Base-by-base conservation (phyloP, 2,113 vertebrate species). In the Neomonachus schauinslandi region DNA sequence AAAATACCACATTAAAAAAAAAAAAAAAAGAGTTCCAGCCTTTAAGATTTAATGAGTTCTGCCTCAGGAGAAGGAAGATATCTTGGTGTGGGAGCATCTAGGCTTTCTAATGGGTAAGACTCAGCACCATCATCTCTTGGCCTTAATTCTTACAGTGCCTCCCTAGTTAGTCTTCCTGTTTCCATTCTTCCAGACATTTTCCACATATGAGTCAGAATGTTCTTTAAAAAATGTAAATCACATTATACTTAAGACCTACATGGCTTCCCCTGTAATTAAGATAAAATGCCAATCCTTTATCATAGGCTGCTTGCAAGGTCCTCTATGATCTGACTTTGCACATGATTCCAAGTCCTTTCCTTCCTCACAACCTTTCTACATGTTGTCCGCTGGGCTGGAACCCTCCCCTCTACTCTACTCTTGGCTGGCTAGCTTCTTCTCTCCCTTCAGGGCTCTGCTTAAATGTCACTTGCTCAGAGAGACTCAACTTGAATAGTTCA, bases 401-500 rank as follows among this genome's bases (percentile, higher is more conserved):
- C 18, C 31, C 36, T 84, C 49, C 79, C 94, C 46, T 59, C 8
- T 21, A 63, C 21, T 61, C 51, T 22, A 67, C 6, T 77, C 63
- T 57, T 65, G 19, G 31, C 63, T 6, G 51, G 49, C 49, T 93
- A 42, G 16, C 26, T 97, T 57, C 26, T 80, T 91, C 33, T 83
- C 24, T 91, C 49, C 49, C 57, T 67, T 74, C 12, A 63, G 92
- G 49, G n/a, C 5, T 96, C 89, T 85, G 74, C 69, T 97, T 83
- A 81, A 92, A 95, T 87, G 24, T 74, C 89, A 90, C 77, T 86
- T 84, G 53, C 24, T 97, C 26, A 18, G 39, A 84, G 18, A 97
- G 33, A 90, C 15, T 51, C 89, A 88, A 76, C 31, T 84, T 69
- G 16, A 95, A 88, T 39, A 39, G 39, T 39, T 84, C 39, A 89